Base-by-base conservation (phyloP, 2,113 vertebrate species). In the Cinclus cinclus region DNA sequence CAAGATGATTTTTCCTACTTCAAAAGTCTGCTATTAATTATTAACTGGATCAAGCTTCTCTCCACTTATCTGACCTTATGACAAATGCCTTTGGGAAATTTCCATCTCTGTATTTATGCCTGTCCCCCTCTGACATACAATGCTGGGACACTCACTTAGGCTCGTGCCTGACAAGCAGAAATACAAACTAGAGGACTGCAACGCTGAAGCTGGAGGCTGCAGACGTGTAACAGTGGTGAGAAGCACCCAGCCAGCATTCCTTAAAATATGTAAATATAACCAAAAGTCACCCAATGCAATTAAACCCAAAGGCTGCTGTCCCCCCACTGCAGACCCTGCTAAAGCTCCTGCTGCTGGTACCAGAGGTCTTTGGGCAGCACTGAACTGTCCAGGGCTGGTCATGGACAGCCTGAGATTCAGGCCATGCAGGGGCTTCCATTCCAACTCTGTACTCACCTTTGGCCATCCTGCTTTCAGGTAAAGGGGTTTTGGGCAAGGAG, bases 21-120 rank as follows among this genome's bases (percentile, higher is more conserved):
- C 12, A 28, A 79, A 80, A 71, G 69, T 65, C 77, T 94, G 82
- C 47, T 74, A 15, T 85, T 85, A 93, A 92, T 92, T 92, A 95
- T 80, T 93, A 89, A 35, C 37, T 83, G 80, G 52, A 56, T 79
- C 64, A 56, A 91, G 31, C 46, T 78, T 75, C 52, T 78, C 92
- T 87, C 53, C 23, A 42, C 35, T 92, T 58, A 47, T 35, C 42
- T 77, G 62, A 92, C 70, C 39, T 81, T 52, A 35, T 23, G 59
- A 89, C 19, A 83, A 90, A 87, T 0, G 0, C 0, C 0, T 63
- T 89, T 83, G 78, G 74, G 87, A 85, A 78, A 47, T 53, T 91
- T 93, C 69, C 69, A 68, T 39, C 23, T 53, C 53, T 73, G 8
- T 56, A 21, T 90, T 94, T 92, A n/a, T 11, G 41, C 28, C 76